phyloP scores from a whole-genome alignment of 2,888 invertebrate species.

The Gryllus longicercus region DNA sequence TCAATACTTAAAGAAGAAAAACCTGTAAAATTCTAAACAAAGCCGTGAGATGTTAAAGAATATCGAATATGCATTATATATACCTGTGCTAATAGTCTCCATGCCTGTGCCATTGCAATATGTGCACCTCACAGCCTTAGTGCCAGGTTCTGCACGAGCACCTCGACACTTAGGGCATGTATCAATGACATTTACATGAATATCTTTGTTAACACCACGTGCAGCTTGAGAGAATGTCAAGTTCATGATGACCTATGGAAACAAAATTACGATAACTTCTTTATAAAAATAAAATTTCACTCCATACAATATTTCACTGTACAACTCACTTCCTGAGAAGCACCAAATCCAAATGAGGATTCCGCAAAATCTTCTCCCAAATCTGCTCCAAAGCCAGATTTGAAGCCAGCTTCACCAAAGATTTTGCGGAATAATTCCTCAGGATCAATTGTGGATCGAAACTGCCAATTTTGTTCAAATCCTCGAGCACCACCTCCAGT shows the following conservation, averaged over 20 bases:
- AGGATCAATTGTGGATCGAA: conserved; percentile 85
- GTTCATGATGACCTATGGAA: conserved; percentile 72
- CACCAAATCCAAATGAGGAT: conserved; percentile 84
- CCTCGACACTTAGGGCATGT: conserved; percentile 88
- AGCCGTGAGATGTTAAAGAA: no score
- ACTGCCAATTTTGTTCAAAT: conserved; percentile 76
- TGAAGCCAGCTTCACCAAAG: conserved; percentile 80
- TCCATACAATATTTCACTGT: not conserved
- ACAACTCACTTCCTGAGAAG: conserved; percentile 75
- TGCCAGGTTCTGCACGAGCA: conserved; percentile 83
- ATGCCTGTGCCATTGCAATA: conserved; percentile 96
- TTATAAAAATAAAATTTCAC: not conserved
- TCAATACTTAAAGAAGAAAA: no score
- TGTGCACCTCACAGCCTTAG: conserved; percentile 81
- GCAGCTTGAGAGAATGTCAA: conserved; percentile 92
- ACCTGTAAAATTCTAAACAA: no score
- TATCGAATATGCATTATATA: not conserved
- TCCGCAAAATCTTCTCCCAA: conserved; percentile 81
- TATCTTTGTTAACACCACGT: conserved; percentile 90
- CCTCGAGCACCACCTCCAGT: conserved; percentile 42
- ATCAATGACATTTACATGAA: conserved; percentile 87
- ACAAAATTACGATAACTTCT: not conserved
- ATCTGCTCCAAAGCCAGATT: conserved; percentile 48
- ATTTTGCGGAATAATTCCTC: conserved; percentile 96
- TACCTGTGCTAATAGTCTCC: conserved; percentile 78